phyloP scores from a whole-genome alignment of 2,113 vertebrate species.

The Lanius ludovicianus region DNA sequence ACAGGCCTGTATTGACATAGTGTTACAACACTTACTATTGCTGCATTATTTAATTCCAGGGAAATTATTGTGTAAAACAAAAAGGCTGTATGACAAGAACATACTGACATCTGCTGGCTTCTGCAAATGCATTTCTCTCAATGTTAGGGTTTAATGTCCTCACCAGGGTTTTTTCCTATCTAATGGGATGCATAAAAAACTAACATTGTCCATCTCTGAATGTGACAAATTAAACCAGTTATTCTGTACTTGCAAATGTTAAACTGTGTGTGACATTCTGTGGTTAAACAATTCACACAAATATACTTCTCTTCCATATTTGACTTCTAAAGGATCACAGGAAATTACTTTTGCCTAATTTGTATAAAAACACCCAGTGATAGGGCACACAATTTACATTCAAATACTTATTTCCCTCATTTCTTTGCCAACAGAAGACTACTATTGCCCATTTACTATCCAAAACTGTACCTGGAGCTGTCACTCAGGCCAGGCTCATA shows the following conservation, averaged over 20 bases:
- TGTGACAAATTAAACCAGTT: background rate
- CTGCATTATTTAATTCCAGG: background rate
- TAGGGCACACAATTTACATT: background rate
- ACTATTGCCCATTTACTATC: background rate
- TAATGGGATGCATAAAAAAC: background rate
- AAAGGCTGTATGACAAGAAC: slow-evolving; percentile 52
- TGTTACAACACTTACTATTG: background rate
- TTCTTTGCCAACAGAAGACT: background rate
- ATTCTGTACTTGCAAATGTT: background rate
- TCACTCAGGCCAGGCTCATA: background rate
- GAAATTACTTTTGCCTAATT: slow-evolving; percentile 1
- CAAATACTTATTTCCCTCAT: background rate
- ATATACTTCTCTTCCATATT: background rate
- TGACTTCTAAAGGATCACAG: background rate
- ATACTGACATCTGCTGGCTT: slow-evolving; percentile 81
- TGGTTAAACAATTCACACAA: background rate
- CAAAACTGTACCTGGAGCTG: background rate
- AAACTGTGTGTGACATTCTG: background rate
- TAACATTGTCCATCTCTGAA: background rate
- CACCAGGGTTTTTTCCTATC: background rate
- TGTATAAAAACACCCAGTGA: background rate
- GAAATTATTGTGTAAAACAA: slow-evolving; percentile 2
- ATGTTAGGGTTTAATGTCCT: background rate
- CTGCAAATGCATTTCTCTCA: background rate
- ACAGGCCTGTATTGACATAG: background rate